Percentiles rank a stretch among this genome's conserved stretches.
These are phyloP conservation scores for Platalea minor DNA, from an alignment of 2,797 vertebrate genomes.

Conservation along the genomic window DNA sequence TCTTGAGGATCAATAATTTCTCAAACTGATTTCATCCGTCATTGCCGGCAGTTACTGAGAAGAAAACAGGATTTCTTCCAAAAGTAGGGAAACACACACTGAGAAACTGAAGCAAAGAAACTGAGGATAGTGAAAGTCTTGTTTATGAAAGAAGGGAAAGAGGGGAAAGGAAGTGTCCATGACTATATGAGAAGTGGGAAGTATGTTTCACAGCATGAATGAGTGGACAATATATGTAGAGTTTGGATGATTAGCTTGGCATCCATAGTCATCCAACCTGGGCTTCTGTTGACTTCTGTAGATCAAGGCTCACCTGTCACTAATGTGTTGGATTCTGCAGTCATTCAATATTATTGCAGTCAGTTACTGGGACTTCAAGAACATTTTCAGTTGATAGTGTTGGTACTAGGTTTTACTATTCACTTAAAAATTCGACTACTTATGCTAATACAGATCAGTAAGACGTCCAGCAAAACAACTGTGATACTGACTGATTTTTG, in stretches of 20 bases:
- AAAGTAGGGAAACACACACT: background rate
- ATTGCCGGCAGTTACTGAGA: background rate
- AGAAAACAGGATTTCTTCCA: background rate
- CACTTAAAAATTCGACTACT: background rate
- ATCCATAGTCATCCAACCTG: background rate
- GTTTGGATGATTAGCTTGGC: background rate
- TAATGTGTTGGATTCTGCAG: background rate
- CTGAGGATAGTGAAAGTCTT: background rate
- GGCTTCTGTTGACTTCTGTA: background rate
- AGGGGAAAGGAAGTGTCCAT: background rate
- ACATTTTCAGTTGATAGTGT: background rate
- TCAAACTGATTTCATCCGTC: background rate
- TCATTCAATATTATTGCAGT: background rate
- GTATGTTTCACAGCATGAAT: background rate
- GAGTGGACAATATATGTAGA: background rate
- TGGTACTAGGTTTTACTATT: background rate
- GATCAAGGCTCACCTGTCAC: background rate
- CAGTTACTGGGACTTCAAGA: background rate
- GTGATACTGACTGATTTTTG: background rate
- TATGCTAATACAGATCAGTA: background rate
- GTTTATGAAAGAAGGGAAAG: background rate
- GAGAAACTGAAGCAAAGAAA: background rate
- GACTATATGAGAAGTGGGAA: background rate
- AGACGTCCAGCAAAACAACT: background rate
- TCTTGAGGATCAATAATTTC: background rate